Evolutionary conservation across 2,113 vertebrate genomes (phyloP).

Genomic region (Hucho hucho): DNA sequence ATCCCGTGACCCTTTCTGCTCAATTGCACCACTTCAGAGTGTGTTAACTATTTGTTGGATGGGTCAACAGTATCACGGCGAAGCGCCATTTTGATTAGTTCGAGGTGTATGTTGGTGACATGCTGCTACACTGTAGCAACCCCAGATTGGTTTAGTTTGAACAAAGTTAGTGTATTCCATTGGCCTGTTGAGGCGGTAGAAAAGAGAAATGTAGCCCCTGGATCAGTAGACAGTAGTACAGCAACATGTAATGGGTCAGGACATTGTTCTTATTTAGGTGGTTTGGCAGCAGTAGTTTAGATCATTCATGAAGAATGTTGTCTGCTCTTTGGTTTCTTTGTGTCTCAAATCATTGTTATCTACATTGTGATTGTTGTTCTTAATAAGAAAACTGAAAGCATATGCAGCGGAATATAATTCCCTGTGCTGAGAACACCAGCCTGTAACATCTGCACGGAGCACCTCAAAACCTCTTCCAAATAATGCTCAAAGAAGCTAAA

Average conservation of each 20-base stretch:
- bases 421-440: conserved; percentile 31
- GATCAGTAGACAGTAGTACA: no score
- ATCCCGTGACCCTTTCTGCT: conserved; percentile 68
- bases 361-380: conserved; percentile 68
- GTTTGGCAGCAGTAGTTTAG: no score
- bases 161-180: no score
- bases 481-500: no score
- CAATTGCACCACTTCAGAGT: conserved; percentile 67
- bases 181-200: no score
- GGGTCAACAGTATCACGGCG: conserved; percentile 55
- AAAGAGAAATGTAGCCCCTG: no score
- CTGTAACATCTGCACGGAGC: conserved; percentile 50
- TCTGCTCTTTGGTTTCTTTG: conserved; percentile 24
- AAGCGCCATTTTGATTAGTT: no score
- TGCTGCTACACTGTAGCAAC: no score
- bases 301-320: not conserved
- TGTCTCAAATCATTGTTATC: conserved; percentile 24
- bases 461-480: conserved; percentile 35
- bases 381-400: conserved; percentile 68
- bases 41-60: conserved; percentile 57
- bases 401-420: conserved; percentile 55
- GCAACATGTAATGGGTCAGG: no score
- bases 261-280: no score
- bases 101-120: no score
- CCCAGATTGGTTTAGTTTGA: no score